A percentile compares a stretch with the other conserved stretches of the same genome.
Evolutionary conservation across 2,797 vertebrate genomes (phyloP).

Genomic region (Poliocrania exsul): DNA sequence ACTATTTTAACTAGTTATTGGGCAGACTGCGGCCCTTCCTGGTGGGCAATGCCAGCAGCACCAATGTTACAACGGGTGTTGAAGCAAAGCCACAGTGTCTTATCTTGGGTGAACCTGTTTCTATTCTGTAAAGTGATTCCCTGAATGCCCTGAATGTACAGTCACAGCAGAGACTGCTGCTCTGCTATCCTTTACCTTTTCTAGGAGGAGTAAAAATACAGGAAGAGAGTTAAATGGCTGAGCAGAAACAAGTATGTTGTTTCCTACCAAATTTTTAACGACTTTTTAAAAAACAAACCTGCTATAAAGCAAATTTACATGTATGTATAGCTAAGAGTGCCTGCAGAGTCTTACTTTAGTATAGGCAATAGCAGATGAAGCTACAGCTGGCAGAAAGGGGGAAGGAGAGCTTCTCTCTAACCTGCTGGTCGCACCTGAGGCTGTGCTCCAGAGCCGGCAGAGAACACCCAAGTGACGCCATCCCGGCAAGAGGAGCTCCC

Average conservation of each 20-base stretch:
- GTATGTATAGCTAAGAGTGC: too few species aligned
- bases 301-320: not conserved
- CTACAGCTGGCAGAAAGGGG: not conserved
- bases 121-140: not conserved
- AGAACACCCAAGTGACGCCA: too few species aligned
- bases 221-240: not conserved
- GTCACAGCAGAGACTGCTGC: not conserved
- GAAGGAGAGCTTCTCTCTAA: not conserved
- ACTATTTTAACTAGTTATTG: not conserved
- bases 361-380: accelerated
- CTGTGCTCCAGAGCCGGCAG: not conserved
- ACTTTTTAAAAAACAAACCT: not conserved
- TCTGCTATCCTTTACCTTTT: not conserved
- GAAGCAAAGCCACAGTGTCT: not conserved
- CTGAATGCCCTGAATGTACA: not conserved
- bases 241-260: not conserved
- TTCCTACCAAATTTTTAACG: not conserved
- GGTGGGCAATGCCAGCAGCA: not conserved
- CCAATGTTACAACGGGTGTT: accelerated
- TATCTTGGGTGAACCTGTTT: not conserved
- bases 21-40: not conserved
- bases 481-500: not conserved
- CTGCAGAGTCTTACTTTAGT: not conserved
- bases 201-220: not conserved
- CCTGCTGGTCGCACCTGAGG: not conserved